Base-by-base conservation (phyloP, 2,888 invertebrate genomes). In the Acrobasis suavella region DNA sequence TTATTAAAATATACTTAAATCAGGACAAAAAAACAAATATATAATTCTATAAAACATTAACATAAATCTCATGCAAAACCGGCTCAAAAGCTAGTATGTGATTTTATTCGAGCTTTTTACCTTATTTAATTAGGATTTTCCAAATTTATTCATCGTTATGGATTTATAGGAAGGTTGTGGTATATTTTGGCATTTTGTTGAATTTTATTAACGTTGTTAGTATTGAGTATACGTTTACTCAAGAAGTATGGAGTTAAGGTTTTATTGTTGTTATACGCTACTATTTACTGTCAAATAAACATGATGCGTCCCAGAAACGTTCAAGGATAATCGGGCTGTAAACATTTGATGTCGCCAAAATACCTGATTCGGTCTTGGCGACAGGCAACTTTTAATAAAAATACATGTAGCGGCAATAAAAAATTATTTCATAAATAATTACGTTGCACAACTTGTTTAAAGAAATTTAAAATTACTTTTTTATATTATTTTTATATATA, bases 241-340 rank as follows among this genome's bases (percentile, higher is more conserved):
- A 46, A n/a, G 46, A 46, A 46, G 46, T n/a, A 46, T 46, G 46
- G 46, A 46, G 14, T 46, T 14, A 46, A 46, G 46, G 46, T 52
- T 52, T 52, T 52, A 52, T 52, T 52, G 22, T 17, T 52, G 52
- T 32, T 54, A 37, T 54, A 22, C 32, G 14, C 32, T n/a, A 54
- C 22, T 37, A 37, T 54, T 54, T 54, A 54, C 37, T n/a, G 37
- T 37, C 54, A 54, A 54, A 54, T 54, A 38, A 37, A 54, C 38
- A n/a, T 54, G 54, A 37, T n/a, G 32, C 9, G 54, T 54, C 10
- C n/a, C 52, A 32, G 37, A 54, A 54, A 32, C 38, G 38, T 54
- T 37, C 38, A 37, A 54, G 54, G 54, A 52, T 32, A 32, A 37
- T 38, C 37, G 14, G 54, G 37, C 37, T 9, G 32, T 52, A 52